Conservation (phyloP, 2,888 invertebrate genomes). For the Synergus japonicus region DNA sequence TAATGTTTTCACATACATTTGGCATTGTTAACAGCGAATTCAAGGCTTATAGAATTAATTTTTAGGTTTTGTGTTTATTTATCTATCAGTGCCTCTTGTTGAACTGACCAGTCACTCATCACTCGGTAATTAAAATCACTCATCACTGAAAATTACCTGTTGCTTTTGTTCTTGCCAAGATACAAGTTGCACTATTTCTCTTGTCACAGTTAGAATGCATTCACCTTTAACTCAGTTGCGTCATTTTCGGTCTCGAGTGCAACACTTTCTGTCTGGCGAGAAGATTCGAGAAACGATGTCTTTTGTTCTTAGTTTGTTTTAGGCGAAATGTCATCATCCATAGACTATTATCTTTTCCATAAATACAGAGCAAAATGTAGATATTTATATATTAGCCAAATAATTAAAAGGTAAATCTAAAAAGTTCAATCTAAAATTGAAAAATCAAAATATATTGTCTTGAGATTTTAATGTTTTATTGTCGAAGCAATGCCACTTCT, state of each 20-base stretch:
- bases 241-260: conserved; percentile 28
- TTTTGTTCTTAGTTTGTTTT: no score
- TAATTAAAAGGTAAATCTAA: no score
- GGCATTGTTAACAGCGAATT: no score
- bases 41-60: neutral
- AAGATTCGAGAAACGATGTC: no score
- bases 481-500: neutral
- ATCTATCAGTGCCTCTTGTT: neutral
- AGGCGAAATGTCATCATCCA: no score
- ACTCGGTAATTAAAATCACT: neutral
- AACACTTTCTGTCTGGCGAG: conserved; percentile 7
- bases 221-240: conserved; percentile 36
- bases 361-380: no score
- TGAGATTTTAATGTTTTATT: neutral
- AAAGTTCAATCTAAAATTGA: no score
- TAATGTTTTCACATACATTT: no score
- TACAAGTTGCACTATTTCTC: neutral
- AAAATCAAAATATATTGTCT: no score
- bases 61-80: neutral
- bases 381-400: no score
- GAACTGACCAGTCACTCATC: neutral
- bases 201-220: conserved; percentile 34
- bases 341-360: no score
- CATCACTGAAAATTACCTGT: conserved; percentile 1
- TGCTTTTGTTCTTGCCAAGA: conserved; percentile 18